Conservation (phyloP, 1,140 invertebrate genomes). For the Ooceraea biroi region DNA sequence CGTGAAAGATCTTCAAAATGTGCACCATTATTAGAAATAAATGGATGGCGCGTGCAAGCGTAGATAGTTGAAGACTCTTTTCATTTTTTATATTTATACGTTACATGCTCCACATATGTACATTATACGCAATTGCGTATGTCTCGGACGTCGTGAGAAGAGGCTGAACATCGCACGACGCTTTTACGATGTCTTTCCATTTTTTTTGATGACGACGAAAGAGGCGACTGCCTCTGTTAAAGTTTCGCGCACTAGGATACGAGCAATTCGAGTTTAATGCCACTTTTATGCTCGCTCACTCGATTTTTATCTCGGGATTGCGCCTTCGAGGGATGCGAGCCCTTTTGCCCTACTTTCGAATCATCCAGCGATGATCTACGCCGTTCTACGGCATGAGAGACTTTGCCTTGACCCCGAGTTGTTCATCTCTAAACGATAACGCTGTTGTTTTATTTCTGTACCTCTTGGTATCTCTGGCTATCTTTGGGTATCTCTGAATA, state of each 20-base stretch:
- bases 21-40: not conserved
- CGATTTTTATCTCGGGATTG: constrained; percentile 73
- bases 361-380: constrained; percentile 35
- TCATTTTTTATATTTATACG: no score
- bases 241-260: constrained; percentile 50
- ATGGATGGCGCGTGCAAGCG: not conserved
- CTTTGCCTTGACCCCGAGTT: not conserved
- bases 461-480: not conserved
- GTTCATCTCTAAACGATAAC: not conserved
- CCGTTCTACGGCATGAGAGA: not conserved
- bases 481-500: not conserved
- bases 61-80: not conserved
- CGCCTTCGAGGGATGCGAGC: constrained; percentile 61
- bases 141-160: not conserved
- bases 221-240: constrained; percentile 32
- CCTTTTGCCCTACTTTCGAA: constrained; percentile 42
- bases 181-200: constrained; percentile 10
- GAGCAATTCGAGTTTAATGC: constrained; percentile 73
- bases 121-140: not conserved
- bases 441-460: not conserved
- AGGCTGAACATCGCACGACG: not conserved
- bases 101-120: no score
- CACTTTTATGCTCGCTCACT: constrained; percentile 49
- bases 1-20: not conserved
- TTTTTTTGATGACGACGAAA: constrained; percentile 45